Conservation (phyloP, 2,888 invertebrate species). For the Pristionchus entomophagus region DNA sequence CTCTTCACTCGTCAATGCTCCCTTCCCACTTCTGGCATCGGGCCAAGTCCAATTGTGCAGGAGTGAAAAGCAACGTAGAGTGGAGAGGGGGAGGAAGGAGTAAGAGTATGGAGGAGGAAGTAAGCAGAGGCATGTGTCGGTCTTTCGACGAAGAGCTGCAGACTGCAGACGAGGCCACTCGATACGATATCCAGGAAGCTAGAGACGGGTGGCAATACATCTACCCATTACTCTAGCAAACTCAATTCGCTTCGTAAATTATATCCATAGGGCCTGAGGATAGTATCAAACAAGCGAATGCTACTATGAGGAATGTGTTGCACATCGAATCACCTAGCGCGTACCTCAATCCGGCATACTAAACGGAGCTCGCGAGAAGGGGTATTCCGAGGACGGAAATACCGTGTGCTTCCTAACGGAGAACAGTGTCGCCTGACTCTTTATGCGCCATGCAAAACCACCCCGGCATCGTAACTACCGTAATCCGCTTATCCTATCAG, state of each 20-base stretch:
- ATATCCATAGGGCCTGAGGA: no score
- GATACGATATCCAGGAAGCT: conserved; percentile 8
- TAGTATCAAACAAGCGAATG: no score
- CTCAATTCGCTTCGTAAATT: background rate
- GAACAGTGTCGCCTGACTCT: background rate
- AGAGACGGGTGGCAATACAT: no score
- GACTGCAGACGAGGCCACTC: background rate
- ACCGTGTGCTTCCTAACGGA: background rate
- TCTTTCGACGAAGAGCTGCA: background rate
- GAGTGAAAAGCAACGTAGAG: background rate
- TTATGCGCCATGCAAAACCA: background rate
- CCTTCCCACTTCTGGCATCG: background rate
- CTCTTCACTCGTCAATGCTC: background rate
- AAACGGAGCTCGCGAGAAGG: no score
- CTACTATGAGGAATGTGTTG: no score
- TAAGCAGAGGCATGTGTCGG: no score
- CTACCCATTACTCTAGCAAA: background rate
- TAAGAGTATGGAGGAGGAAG: no score
- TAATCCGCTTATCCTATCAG: background rate
- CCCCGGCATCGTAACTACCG: background rate
- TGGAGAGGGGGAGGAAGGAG: background rate
- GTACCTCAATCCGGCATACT: no score
- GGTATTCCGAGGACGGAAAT: background rate
- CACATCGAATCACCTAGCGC: no score
- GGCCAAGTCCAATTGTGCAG: background rate